Evolutionary conservation across 2,113 vertebrate species (phyloP), one percentile per base, ranked within the genome.

Genomic region (Litocranius walleri): DNA sequence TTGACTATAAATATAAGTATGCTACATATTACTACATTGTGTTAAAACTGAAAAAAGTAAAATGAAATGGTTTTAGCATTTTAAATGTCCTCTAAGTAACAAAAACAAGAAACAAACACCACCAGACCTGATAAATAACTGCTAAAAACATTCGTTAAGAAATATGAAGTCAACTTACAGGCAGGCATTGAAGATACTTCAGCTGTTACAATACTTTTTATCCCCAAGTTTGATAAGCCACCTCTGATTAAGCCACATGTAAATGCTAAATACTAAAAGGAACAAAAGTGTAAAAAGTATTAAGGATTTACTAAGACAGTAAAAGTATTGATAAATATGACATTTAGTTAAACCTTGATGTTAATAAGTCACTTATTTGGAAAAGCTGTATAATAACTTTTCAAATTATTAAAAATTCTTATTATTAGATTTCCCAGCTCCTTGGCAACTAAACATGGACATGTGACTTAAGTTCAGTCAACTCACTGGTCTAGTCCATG

Each of bases 171-270:
- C 56, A 96, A 98, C 98, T 98, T 97, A 98, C 98, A 98, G 71
- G 99, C 99, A 98, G 99, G 99, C 99, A 99, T 99, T 98, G 99
- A 97, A 88, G 99, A 99, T 97, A 99, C 99, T 98, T 99, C 99
- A n/a, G 99, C 99, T 12, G 99, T 99, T 97, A 99, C 99, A 90
- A 99, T 99, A 98, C 99, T 99, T 98, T 99, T 99, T 98, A 99
- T 99, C 96, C 99, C 99, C 97, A 99, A 98, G 94, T 99, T 99
- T 16, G 99, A 99, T 67, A 99, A 99, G 57, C 99, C 99, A 48
- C 99, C 99, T 99, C 99, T 99, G 98, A 99, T 99, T 98, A 99
- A 98, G 97, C 99, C 99, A 98, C 99, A 99, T 50, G 99, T 99
- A 98, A 99, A 99, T 88, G 99, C 99, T 99, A 99, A 98, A 98